Percentiles rank a stretch among this genome's conserved stretches.
Evolutionary conservation across 2,888 invertebrate species (phyloP).

Genomic region (Drosophila quinaria): DNA sequence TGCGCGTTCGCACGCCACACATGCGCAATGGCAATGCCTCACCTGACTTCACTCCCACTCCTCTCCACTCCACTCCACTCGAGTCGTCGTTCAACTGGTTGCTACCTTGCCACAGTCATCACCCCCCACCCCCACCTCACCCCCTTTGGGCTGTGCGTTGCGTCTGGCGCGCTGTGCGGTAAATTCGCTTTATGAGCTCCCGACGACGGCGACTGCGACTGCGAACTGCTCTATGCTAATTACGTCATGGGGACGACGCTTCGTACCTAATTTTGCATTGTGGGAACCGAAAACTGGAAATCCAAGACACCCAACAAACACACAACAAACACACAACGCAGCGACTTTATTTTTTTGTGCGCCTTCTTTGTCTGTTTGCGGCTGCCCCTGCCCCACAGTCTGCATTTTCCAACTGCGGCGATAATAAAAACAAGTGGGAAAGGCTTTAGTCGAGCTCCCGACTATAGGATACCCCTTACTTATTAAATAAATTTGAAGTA

Average conservation of each 20-base stretch:
- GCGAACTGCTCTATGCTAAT: slow-evolving; percentile 84
- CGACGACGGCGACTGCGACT: slow-evolving; percentile 54
- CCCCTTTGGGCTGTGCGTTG: slow-evolving; percentile 53
- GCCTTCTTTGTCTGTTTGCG: slow-evolving; percentile 11
- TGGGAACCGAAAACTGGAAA: slow-evolving; percentile 85
- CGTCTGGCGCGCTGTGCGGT: slow-evolving; percentile 80
- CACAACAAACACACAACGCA: slow-evolving; percentile 58
- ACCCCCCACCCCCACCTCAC: slow-evolving; percentile 16
- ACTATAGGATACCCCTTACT: too few relatives aligned
- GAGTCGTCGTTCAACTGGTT: slow-evolving; percentile 9
- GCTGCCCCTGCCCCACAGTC: slow-evolving; percentile 4
- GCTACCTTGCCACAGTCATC: slow-evolving; percentile 22
- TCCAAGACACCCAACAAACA: slow-evolving; percentile 73
- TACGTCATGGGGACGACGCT: slow-evolving; percentile 85
- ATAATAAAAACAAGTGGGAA: too few relatives aligned
- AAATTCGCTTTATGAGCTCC: slow-evolving; percentile 83
- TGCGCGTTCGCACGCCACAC: slow-evolving; percentile 73
- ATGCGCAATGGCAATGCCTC: slow-evolving; percentile 72
- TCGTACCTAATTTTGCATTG: slow-evolving; percentile 84
- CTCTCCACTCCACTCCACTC: too few relatives aligned
- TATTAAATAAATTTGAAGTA: too few relatives aligned
- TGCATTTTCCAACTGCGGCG: slow-evolving; percentile 72
- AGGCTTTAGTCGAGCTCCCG: too few relatives aligned
- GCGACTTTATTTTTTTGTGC: slow-evolving; percentile 56
- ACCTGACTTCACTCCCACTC: slow-evolving; percentile 49